These are phyloP conservation scores for Turritopsis dohrnii DNA, from an alignment of 30 jellyfish, hydroid and myxozoan genomes.

Conservation along the genomic window DNA sequence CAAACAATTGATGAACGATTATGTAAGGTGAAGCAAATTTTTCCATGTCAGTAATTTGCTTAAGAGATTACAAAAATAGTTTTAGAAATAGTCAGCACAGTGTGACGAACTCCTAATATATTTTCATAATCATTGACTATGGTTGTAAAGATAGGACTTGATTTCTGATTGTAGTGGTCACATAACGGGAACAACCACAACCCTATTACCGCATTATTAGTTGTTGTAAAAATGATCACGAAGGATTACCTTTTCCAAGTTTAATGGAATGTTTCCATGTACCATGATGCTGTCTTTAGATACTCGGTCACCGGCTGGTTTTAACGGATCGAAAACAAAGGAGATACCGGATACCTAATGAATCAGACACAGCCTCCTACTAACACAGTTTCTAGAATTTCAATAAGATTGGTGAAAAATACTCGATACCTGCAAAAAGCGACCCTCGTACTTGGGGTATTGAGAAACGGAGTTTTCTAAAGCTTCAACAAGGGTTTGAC, in stretches of 20 bases:
- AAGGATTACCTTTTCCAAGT: conserved; percentile 43
- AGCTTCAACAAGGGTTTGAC: conserved; percentile 43
- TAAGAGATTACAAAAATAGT: no score
- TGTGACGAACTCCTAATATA: no score
- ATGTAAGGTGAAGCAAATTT: no score
- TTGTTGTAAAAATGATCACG: background rate
- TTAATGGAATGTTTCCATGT: conserved; percentile 40
- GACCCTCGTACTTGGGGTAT: conserved; percentile 70
- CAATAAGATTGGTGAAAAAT: no score
- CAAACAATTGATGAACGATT: no score
- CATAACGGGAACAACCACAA: no score
- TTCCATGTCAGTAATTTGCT: no score
- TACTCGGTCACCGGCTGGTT: conserved; percentile 66
- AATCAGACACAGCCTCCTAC: background rate
- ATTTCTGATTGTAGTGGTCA: no score
- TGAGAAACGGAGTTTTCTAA: conserved; percentile 67
- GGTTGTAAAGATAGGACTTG: no score
- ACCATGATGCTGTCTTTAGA: conserved; percentile 49
- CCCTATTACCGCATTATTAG: background rate
- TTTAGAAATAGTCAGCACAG: no score
- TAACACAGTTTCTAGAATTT: no score
- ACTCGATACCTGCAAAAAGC: conserved; percentile 54
- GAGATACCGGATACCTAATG: conserved; percentile 67
- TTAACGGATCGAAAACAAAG: conserved; percentile 70
- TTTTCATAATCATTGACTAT: no score